Evolutionary conservation across 2,888 invertebrate genomes (phyloP), one percentile per base, ranked within the genome.

Genomic region (Brenthis daphne): DNA sequence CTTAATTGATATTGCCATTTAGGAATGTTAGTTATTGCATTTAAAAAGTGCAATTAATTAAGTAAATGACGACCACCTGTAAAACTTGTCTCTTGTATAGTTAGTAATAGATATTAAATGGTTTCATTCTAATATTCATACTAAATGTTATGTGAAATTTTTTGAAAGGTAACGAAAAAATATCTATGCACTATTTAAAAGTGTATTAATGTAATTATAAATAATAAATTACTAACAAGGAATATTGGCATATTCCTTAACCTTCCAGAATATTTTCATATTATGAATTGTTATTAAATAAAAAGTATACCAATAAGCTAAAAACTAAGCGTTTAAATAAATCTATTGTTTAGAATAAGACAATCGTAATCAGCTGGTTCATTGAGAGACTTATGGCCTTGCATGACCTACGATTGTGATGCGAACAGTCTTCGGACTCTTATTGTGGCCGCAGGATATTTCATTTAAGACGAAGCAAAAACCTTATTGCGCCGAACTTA

Each of bases 281-380:
- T 29, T 5, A 29, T 29, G 29, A 29, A 29, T 29, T 29, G 4
- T 29, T 29, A 29, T 29, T 29, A 4, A 29, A 29, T 29, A 29
- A 8, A 37, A 37, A 37, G 8, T 37, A 37, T 37, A 37, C 37
- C 8, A 6, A 53, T 53, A 54, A 11, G n/a, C n/a, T 29, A 29
- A 60, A 60, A 29, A 12, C 2, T 6, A 11, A 43, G 37, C 11
- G 13, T 50, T 12, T 12, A 48, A 33, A 33, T 13, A 2, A 50
- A n/a, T 24, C 11, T 5, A 50, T 50, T 50, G 50, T 48, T 6
- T 29, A 29, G 50, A 50, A 60, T 77, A 73, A 85, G 85, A 83
- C 80, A 80, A 78, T 80, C 80, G 81, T 80, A 83, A 83, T 84
- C 89, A 88, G 88, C 89, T 90, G 88, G 88, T 87, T 89, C 87